phyloP scores from a whole-genome alignment of 2,113 vertebrate genomes.

The Megaleporinus macrocephalus region DNA sequence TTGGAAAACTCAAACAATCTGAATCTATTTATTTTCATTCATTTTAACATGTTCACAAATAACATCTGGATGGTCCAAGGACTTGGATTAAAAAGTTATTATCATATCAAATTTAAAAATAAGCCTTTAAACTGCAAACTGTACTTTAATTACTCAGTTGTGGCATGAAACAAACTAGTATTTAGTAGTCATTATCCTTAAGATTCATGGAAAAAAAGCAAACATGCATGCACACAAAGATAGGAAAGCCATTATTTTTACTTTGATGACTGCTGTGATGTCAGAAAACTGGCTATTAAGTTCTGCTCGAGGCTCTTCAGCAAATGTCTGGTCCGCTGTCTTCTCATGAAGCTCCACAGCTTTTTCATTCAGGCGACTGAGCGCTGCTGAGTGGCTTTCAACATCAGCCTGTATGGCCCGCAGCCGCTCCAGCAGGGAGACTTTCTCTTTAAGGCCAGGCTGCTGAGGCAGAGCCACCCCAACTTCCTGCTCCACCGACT shows the following conservation, averaged over 20 bases:
- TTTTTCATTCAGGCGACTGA: constrained; percentile 80
- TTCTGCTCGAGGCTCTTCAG: constrained; percentile 81
- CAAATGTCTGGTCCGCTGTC: constrained; percentile 85
- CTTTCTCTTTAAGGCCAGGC: constrained; percentile 90
- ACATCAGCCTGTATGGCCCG: constrained; percentile 86
- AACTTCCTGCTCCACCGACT: constrained; percentile 84
- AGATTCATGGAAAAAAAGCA: too few relatives aligned
- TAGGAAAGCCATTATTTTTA: constrained; percentile 53
- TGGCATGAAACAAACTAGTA: too few relatives aligned
- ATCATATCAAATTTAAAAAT: not conserved
- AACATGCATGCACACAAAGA: not conserved
- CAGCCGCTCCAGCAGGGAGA: constrained; percentile 85
- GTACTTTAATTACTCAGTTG: too few relatives aligned
- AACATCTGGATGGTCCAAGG: too few relatives aligned
- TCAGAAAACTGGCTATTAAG: constrained; percentile 88
- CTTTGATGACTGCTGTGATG: constrained; percentile 89
- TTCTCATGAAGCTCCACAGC: constrained; percentile 86
- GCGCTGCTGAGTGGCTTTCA: constrained; percentile 77
- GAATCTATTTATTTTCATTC: too few relatives aligned
- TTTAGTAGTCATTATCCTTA: too few relatives aligned
- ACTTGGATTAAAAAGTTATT: not conserved
- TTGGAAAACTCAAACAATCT: not conserved
- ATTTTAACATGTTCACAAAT: too few relatives aligned
- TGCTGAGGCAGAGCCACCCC: constrained; percentile 84
- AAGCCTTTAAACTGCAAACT: too few relatives aligned